Base-by-base conservation (phyloP, 2,888 invertebrate species). In the Drosophila hamatofila region DNA sequence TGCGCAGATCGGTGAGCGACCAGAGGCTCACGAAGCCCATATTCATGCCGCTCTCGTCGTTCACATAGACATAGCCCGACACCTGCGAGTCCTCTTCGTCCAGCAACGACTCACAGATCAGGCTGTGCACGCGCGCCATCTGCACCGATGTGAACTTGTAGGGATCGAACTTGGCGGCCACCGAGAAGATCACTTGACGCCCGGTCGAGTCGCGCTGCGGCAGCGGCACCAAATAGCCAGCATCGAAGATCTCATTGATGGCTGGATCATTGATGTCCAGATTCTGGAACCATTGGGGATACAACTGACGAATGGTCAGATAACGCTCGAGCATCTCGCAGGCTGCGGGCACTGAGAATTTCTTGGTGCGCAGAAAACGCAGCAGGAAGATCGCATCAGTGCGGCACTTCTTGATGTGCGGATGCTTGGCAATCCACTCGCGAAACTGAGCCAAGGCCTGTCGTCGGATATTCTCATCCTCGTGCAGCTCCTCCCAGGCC, bases 321-420 rank as follows among this genome's bases (percentile, higher is more conserved):
- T 98, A 98, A 55, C 96, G 95, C 92, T 98, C 97, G 78, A 98
- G 93, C 95, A 98, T 96, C 74, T 97, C 96, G 85, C 97, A 97
- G 0, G 98, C 96, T 91, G 96, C 95, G 0, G 96, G 96, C 23
- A 98, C 95, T 39, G 96, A 96, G 93, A 96, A 98, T 92, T 97
- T 98, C 93, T 97, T 97, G 48, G 97, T 97, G 42, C 97, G 94
- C 16, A 98, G 94, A 88, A 98, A 98, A 51, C 97, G 94, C 46
- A 98, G 94, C 18, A 97, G 94, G 91, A 98, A 98, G 9, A 96
- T 95, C 0, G 96, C 93, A 91, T 97, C 97, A 94, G 96, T 96
- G 73, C 97, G 94, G 92, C 97, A 97, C 86, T 95, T 95, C 85
- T 95, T 96, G 78, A 97, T 97, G 63, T 95, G 94, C 0, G 96